phyloP scores from a whole-genome alignment of 1,140 invertebrate species.

The Hyposmocoma kahamanoa region DNA sequence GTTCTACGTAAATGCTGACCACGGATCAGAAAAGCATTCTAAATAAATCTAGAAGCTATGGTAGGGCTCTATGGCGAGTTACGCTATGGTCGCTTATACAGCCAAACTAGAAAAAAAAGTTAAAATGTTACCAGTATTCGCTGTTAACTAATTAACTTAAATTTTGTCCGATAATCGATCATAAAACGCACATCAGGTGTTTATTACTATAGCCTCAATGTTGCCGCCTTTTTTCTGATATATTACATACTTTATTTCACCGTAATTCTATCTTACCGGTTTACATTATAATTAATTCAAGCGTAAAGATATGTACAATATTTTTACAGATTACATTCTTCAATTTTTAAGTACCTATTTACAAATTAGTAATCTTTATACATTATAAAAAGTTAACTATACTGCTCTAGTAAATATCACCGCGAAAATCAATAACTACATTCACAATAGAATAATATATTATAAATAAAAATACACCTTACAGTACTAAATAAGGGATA shows the following conservation, averaged over 20 bases:
- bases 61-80: conserved; percentile 40
- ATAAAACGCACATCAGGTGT: not conserved
- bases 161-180: not conserved
- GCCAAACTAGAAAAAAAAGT: no score
- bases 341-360: conserved; percentile 69
- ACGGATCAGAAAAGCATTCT: conserved; percentile 43
- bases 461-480: conserved; percentile 68
- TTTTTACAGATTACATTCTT: conserved; percentile 66
- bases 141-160: no score
- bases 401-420: conserved; percentile 67
- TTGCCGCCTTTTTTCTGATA: conserved; percentile 19
- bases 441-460: conserved; percentile 62
- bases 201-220: conserved; percentile 5
- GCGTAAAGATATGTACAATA: conserved; percentile 73
- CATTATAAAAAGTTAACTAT: conserved; percentile 71
- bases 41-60: conserved; percentile 52
- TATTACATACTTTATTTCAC: conserved; percentile 51
- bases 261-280: conserved; percentile 47
- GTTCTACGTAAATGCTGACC: conserved; percentile 30
- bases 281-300: conserved; percentile 68
- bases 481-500: conserved; percentile 66
- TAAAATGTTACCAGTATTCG: no score
- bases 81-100: no score
- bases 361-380: conserved; percentile 73
- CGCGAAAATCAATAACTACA: conserved; percentile 70